Evolutionary conservation across 2,888 invertebrate genomes (phyloP), one percentile per base, ranked within the genome.

Genomic region (Caenorhabditis sinica): DNA sequence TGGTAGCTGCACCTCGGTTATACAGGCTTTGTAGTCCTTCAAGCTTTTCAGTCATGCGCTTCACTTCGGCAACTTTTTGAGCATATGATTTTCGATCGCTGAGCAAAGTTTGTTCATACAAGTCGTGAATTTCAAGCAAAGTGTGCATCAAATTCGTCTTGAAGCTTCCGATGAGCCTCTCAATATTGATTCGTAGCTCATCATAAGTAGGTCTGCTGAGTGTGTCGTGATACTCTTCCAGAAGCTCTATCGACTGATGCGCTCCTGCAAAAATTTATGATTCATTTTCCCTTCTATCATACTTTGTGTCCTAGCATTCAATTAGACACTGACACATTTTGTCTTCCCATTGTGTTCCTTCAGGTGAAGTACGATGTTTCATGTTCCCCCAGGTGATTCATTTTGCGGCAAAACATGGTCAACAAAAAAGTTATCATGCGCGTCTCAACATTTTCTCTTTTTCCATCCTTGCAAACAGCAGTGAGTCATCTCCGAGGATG

Each of bases 141-240:
- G 98, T 98, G 94, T 98, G 97, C 94, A 99, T 99, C 87, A 99
- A 95, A 86, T 97, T 95, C 92, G 97, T 97, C 94, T 99, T 98
- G 95, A 99, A 98, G 94, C 98, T 97, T 93, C 97, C 95, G 94
- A 99, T 98, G 93, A 99, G 97, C 91, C 97, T 95, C 94, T 99
- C 98, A 93, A 99, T 97, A 90, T 97, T 97, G 91, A 96, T 95
- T 90, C 97, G 95, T 90, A 99, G 95, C 93, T 97, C 97, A 93
- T 96, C 96, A 94, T 99, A 98, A 40, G 97, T 61, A 75, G 97
- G 96, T 93, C 96, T 96, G 90, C 95, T 96, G 93, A 99, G 95
- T 94, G 97, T 96, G 90, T 96, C 95, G 94, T 98, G 97, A 94
- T 98, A 99, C 94, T 98, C 98, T 95, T 98, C 98, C 93, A 99